Percentiles rank a stretch among this genome's conserved stretches.
Evolutionary conservation across 30 jellyfish, hydroid and myxozoan genomes (phyloP).

Genomic region (Nemopilema nomurai): DNA sequence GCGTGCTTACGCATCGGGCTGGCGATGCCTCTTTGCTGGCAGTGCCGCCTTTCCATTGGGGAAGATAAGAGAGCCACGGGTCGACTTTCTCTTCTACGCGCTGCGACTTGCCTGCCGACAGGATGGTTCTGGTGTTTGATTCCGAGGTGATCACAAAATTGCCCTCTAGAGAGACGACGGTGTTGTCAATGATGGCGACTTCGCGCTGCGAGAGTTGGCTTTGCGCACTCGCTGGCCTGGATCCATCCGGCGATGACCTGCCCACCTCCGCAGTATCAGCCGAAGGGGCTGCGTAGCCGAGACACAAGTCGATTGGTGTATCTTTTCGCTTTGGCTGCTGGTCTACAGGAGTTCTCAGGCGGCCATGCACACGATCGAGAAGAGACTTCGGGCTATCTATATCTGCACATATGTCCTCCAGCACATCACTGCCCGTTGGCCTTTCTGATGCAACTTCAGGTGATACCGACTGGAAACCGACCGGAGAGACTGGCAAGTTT

Average conservation of each 20-base stretch:
- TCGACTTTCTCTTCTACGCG: conserved; percentile 50
- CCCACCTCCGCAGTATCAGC: conserved; percentile 2
- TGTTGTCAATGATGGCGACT: conserved; percentile 54
- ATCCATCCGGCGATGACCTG: not conserved
- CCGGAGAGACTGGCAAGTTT: conserved; percentile 41
- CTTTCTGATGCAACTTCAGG: not conserved
- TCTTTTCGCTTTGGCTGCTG: conserved; percentile 4
- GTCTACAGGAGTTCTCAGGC: not conserved
- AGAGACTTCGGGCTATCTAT: conserved; percentile 4
- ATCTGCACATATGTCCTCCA: not conserved
- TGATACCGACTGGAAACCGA: conserved; percentile 3
- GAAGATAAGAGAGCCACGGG: conserved; percentile 76
- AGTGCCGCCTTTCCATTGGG: conserved; percentile 40
- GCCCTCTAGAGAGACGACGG: conserved; percentile 53
- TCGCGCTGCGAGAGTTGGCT: conserved; percentile 68
- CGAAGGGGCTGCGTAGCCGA: conserved; percentile 12
- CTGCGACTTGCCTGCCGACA: conserved; percentile 26
- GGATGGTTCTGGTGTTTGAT: conserved; percentile 5
- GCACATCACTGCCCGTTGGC: not conserved
- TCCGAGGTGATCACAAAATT: conserved; percentile 30
- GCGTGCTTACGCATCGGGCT: conserved; percentile 2
- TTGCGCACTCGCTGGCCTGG: conserved; percentile 65
- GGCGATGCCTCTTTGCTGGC: conserved; percentile 36
- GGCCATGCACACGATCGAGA: conserved; percentile 40
- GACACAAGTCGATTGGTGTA: not conserved